A percentile compares a stretch with the other conserved stretches of the same genome.
Conservation (phyloP, 2,888 invertebrate genomes). For the Andrena minutula region DNA sequence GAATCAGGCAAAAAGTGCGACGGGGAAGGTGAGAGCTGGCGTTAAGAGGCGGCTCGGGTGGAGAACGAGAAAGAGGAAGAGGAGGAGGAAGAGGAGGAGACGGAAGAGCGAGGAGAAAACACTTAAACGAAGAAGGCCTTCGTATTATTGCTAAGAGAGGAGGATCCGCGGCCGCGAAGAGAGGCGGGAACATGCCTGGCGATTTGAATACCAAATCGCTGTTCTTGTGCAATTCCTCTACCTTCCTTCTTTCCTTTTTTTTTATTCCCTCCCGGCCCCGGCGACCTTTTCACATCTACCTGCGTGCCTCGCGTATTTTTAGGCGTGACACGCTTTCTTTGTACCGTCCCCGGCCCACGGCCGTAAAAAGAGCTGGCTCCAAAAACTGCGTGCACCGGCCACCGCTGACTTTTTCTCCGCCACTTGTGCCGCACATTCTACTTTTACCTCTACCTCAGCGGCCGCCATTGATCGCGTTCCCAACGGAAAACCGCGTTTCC, state of each 20-base stretch:
- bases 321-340: constrained; percentile 79
- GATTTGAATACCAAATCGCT: constrained; percentile 82
- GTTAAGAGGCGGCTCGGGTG: constrained; percentile 21
- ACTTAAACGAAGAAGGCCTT: constrained; percentile 56
- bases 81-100: neutral
- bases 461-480: constrained; percentile 3
- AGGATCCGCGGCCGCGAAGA: constrained; percentile 53
- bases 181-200: constrained; percentile 69
- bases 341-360: constrained; percentile 50
- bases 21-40: constrained; percentile 23
- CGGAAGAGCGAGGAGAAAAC: constrained; percentile 51
- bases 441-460: neutral
- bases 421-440: neutral
- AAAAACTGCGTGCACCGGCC: constrained; percentile 38
- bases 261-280: constrained; percentile 62
- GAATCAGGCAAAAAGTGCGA: constrained; percentile 36
- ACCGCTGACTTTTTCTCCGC: constrained; percentile 2
- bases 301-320: constrained; percentile 79
- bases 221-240: constrained; percentile 76
- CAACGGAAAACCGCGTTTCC: neutral
- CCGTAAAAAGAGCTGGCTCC: constrained; percentile 47
- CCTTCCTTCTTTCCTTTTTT: constrained; percentile 53
- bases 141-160: constrained; percentile 46
- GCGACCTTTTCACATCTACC: constrained; percentile 73
- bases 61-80: constrained; percentile 8